Conservation (phyloP, 2,888 invertebrate species). For the Neuroscelio doddi region DNA sequence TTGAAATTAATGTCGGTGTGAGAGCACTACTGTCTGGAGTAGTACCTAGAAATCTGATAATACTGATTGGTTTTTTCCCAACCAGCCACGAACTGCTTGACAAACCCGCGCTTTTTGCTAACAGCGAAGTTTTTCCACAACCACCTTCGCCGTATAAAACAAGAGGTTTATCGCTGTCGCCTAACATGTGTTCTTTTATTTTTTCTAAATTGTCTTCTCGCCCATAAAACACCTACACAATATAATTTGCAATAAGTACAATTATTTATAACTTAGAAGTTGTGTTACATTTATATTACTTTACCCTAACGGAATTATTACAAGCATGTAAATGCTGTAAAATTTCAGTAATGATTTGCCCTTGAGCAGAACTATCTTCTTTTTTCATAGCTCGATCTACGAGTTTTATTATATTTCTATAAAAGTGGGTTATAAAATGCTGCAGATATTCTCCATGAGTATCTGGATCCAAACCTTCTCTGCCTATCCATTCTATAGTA, state of each 20-base stretch:
- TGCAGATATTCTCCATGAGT: slow-evolving; percentile 95
- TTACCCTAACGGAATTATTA: slow-evolving; percentile 89
- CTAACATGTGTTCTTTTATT: slow-evolving; percentile 88
- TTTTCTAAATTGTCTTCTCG: slow-evolving; percentile 87
- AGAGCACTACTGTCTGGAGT: slow-evolving; percentile 97
- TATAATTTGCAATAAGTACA: background rate
- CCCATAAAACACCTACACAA: slow-evolving; percentile 87
- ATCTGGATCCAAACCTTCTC: slow-evolving; percentile 93
- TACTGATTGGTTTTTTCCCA: slow-evolving; percentile 85
- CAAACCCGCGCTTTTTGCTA: slow-evolving; percentile 92
- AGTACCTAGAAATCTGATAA: slow-evolving; percentile 94
- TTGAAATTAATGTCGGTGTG: slow-evolving; percentile 93
- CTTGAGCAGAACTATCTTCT: slow-evolving; percentile 94
- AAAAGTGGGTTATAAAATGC: slow-evolving; percentile 95
- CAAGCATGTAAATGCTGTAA: slow-evolving; percentile 96
- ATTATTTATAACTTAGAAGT: background rate
- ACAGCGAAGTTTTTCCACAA: slow-evolving; percentile 96
- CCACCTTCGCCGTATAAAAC: slow-evolving; percentile 97
- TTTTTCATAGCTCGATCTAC: slow-evolving; percentile 97
- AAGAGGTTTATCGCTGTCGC: slow-evolving; percentile 88
- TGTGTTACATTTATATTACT: slow-evolving; percentile 6
- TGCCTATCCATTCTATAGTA: slow-evolving; percentile 97
- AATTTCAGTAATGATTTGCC: slow-evolving; percentile 94
- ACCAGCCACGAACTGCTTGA: slow-evolving; percentile 83
- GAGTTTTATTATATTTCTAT: slow-evolving; percentile 91